These are phyloP conservation scores for Melipona beecheii DNA, from an alignment of 2,888 invertebrate genomes.

Conservation along the genomic window DNA sequence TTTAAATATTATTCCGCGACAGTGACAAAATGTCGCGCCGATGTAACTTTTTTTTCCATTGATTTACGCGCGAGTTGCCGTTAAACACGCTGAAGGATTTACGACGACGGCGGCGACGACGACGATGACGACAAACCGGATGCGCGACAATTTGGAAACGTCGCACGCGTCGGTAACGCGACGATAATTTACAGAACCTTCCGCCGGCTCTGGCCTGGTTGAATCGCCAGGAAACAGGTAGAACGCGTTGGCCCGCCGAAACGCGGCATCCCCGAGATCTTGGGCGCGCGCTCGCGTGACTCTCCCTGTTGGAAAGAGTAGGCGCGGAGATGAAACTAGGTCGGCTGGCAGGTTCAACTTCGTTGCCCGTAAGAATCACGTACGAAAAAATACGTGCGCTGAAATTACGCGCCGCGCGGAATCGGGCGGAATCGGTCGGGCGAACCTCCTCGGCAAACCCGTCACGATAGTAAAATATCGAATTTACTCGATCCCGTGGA, in stretches of 20 bases:
- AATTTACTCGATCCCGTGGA: slow-evolving; percentile 36
- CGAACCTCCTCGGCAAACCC: slow-evolving; percentile 5
- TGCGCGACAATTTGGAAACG: slow-evolving; percentile 11
- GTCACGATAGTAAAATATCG: slow-evolving; percentile 48
- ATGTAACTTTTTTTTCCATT: not conserved
- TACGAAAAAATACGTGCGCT: slow-evolving; percentile 55
- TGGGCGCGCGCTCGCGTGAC: slow-evolving; percentile 32
- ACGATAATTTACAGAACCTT: slow-evolving; percentile 22
- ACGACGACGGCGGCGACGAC: too few species aligned
- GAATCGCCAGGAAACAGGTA: slow-evolving; percentile 13
- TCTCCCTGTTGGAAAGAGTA: slow-evolving; percentile 25
- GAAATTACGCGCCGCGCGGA: slow-evolving; percentile 48
- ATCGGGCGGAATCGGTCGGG: slow-evolving; percentile 15
- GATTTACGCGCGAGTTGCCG: slow-evolving; percentile 13
- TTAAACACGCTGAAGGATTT: slow-evolving; percentile 13
- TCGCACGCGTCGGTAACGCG: slow-evolving; percentile 3
- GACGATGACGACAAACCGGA: not conserved
- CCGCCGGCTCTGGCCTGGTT: not conserved
- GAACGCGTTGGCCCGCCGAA: slow-evolving; percentile 18
- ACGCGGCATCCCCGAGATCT: slow-evolving; percentile 46
- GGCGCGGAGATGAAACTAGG: slow-evolving; percentile 45
- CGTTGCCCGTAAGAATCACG: slow-evolving; percentile 52
- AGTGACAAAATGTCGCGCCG: not conserved
- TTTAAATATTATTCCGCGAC: not conserved
- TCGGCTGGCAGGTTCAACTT: slow-evolving; percentile 49